Base-by-base conservation (phyloP, 2,797 vertebrate species). In the Allobates femoralis region DNA sequence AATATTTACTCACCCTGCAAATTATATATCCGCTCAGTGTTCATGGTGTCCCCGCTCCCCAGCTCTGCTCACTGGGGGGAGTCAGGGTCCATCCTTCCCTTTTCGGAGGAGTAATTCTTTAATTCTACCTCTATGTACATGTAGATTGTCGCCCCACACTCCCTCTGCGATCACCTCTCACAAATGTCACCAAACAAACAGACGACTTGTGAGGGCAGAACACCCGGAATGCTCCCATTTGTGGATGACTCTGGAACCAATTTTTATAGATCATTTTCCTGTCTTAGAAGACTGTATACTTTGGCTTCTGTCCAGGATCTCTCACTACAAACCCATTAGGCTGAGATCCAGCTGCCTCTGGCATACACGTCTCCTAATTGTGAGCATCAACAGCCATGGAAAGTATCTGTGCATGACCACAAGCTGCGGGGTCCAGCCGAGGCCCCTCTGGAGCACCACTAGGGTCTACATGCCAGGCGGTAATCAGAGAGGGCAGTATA, bases 291-390 rank as follows among this genome's bases (percentile, higher is more conserved):
- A 69, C 51, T 82, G 80, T 82, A 55, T 82, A 82, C 80, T 71
- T 82, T 82, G 80, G 80, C 66, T 73, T 34, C 64, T n/a, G 19
- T 82, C 80, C 80, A 82, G 66, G 80, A 82, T 51, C 80, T 71
- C 80, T 71, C 80, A 82, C 80, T 82, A 73, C 80, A 82, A 73
- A 69, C 80, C 80, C 80, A 82, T 82, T 82, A 82, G 80, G 83
- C 84, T 85, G 46, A 41, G 50, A 79, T 79, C 73, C 84, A 85
- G 26, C 28, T 23, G 26, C 30, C 60, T 66, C 60, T 46, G 58
- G 60, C 30, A 71, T 46, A 66, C 21, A 34, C 32, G 50, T n/a
- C 58, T 34, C 50, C 34, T 56, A 58, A 78, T 55, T 32, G 30
- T 14, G 62, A 85, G 75, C 56, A 66, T 55, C 50, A 67, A 58